These are phyloP conservation scores for Lapara coniferarum DNA, from an alignment of 2,888 invertebrate genomes.

Conservation along the genomic window DNA sequence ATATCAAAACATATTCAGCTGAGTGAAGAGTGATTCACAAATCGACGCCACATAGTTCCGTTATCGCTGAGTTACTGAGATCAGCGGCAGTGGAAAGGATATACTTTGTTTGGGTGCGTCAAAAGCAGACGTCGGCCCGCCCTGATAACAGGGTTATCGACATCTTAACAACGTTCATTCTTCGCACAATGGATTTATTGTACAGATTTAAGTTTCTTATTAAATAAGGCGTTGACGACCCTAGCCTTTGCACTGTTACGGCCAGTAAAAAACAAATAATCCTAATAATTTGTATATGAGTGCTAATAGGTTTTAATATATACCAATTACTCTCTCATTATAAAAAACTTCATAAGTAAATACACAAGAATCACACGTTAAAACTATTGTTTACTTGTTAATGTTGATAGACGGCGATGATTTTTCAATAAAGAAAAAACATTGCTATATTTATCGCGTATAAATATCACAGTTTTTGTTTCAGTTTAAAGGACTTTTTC, in stretches of 20 bases:
- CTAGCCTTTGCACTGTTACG: too few relatives aligned
- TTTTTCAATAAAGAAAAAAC: neutral
- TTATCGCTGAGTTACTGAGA: neutral
- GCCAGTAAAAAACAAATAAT: too few relatives aligned
- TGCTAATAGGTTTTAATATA: too few relatives aligned
- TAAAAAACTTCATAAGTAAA: too few relatives aligned
- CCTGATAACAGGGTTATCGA: neutral
- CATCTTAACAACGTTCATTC: neutral
- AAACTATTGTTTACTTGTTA: neutral
- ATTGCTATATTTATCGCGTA: neutral
- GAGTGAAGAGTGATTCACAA: slow-evolving; percentile 8
- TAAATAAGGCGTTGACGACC: neutral
- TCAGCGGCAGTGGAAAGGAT: neutral
- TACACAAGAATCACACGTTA: too few relatives aligned
- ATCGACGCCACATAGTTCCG: neutral
- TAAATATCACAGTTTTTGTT: too few relatives aligned
- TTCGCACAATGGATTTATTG: slow-evolving; percentile 5
- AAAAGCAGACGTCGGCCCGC: neutral
- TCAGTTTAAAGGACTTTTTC: too few relatives aligned
- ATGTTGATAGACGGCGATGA: neutral
- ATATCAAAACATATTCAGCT: neutral
- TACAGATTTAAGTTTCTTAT: neutral
- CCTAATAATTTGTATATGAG: too few relatives aligned
- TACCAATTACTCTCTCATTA: too few relatives aligned
- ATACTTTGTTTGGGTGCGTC: neutral